Conservation (phyloP, 1,140 invertebrate species). For the Galleria mellonella region DNA sequence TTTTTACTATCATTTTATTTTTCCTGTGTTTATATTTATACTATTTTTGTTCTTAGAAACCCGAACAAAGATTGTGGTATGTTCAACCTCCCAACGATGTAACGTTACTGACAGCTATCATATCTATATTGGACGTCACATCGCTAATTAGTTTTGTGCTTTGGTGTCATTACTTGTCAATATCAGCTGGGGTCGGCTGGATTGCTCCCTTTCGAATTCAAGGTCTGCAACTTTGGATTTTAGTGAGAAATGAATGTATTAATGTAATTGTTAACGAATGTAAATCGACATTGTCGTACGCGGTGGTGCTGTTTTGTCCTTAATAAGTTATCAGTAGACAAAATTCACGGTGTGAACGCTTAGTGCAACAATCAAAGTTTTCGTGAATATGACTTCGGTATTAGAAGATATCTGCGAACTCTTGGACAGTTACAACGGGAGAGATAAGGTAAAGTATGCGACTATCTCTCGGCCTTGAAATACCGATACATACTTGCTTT, state of each 20-base stretch:
- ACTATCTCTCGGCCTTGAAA: conserved; percentile 37
- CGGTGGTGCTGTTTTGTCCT: neutral
- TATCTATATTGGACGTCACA: no score
- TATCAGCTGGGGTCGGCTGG: no score
- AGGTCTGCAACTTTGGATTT: conserved; percentile 37
- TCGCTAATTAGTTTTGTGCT: no score
- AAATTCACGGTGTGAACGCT: neutral
- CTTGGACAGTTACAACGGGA: conserved; percentile 62
- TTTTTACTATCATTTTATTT: no score
- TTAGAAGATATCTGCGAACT: conserved; percentile 63
- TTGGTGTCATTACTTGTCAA: no score
- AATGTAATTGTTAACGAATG: conserved; percentile 50
- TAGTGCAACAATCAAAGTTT: neutral
- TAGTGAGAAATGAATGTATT: conserved; percentile 38
- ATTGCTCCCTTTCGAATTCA: conserved; percentile 36
- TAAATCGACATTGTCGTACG: conserved; percentile 27
- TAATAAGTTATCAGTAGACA: conserved; percentile 40
- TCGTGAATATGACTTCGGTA: conserved; percentile 44
- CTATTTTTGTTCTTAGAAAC: no score
- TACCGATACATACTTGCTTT: no score
- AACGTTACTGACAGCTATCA: no score
- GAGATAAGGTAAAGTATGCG: conserved; percentile 66
- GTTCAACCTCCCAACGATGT: no score
- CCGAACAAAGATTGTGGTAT: no score
- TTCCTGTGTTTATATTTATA: no score